phyloP scores from a whole-genome alignment of 2,113 vertebrate genomes.

The Calonectris borealis region DNA sequence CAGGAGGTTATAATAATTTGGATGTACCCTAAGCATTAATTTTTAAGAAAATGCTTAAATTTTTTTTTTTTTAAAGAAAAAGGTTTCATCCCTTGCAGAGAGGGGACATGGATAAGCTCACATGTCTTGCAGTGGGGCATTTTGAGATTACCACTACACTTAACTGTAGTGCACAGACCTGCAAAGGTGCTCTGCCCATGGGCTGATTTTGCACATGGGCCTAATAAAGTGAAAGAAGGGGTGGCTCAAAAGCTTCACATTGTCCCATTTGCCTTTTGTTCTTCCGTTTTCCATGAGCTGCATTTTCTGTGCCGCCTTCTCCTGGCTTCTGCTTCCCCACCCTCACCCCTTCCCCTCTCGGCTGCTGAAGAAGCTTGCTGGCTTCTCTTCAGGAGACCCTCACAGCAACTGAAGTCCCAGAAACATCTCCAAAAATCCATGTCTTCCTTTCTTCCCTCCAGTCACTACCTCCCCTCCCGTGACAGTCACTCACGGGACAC shows the following conservation, averaged over 20 bases:
- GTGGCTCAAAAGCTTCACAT: not conserved
- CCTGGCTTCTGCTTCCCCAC: not conserved
- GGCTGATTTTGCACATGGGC: not conserved
- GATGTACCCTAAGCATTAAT: not conserved
- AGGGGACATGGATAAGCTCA: not conserved
- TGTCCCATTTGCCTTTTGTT: not conserved
- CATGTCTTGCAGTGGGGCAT: not conserved
- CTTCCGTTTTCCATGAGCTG: not conserved
- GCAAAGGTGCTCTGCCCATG: not conserved
- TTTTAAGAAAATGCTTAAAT: not conserved
- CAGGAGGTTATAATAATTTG: not conserved
- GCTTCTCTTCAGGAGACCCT: not conserved
- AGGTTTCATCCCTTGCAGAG: not conserved
- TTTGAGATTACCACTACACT: not conserved
- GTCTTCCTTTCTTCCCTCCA: not conserved
- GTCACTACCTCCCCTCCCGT: rapidly evolving
- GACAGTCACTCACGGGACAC: rapidly evolving
- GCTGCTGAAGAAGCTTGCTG: not conserved
- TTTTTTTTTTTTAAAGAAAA: not conserved
- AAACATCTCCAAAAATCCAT: not conserved
- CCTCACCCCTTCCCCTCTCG: not conserved
- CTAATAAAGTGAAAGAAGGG: not conserved
- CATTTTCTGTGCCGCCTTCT: not conserved
- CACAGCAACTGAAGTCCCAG: not conserved
- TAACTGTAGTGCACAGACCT: not conserved